phyloP scores from a whole-genome alignment of 2,888 invertebrate genomes.

The Xylophagus ater region DNA sequence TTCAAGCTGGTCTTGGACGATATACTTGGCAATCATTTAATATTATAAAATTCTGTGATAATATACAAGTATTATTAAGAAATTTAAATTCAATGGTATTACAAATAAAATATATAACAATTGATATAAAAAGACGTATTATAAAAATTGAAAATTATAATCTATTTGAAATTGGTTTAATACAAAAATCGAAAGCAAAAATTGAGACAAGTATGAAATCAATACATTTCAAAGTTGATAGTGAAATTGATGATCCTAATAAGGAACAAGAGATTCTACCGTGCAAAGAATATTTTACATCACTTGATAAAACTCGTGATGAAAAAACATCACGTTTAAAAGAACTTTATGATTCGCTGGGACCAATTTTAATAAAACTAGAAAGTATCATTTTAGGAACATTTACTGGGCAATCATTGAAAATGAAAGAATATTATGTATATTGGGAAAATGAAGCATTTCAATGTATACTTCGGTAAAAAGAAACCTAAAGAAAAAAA shows the following conservation, averaged over 20 bases:
- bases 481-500: neutral
- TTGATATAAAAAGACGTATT: conserved; percentile 48
- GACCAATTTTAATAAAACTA: conserved; percentile 72
- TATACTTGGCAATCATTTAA: conserved; percentile 81
- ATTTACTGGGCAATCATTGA: conserved; percentile 59
- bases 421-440: conserved; percentile 67
- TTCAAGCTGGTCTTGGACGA: conserved; percentile 69
- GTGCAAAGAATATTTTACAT: conserved; percentile 50
- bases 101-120: conserved; percentile 58
- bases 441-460: conserved; percentile 76
- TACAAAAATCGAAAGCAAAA: neutral
- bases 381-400: conserved; percentile 74
- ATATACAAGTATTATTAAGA: conserved; percentile 48
- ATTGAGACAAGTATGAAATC: neutral
- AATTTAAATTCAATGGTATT: conserved; percentile 51
- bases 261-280: conserved; percentile 19
- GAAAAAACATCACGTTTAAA: conserved; percentile 56
- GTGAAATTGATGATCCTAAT: conserved; percentile 14
- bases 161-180: conserved; percentile 26
- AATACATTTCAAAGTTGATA: neutral
- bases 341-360: conserved; percentile 65
- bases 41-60: conserved; percentile 58
- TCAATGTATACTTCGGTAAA: conserved; percentile 48
- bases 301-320: conserved; percentile 56
- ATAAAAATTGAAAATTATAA: conserved; percentile 46